Evolutionary conservation across 2,797 vertebrate species (phyloP), one percentile per base, ranked within the genome.

Genomic region (Eupleurogrammus muticus): DNA sequence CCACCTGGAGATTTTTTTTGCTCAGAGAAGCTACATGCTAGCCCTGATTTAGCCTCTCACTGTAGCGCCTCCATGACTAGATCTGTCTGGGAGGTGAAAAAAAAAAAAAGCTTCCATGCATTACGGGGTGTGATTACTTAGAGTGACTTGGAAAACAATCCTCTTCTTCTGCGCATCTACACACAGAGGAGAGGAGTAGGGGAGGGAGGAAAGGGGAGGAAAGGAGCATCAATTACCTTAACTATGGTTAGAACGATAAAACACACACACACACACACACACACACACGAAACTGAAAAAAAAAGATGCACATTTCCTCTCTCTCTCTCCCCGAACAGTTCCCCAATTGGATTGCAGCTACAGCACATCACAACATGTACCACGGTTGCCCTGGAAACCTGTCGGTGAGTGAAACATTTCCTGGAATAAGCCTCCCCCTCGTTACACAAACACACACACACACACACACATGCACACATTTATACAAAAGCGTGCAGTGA

Each of bases 131-230:
- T 92, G 94, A 94, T 96, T 96, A 97, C 96, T 96, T 96, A 96
- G 96, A 93, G 96, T 95, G 93, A 96, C 93, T 95, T 90, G 94
- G 95, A 96, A 96, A 94, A 95, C 93, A 94, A 95, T 95, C 95
- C 94, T 94, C 94, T 95, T 95, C 95, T 97, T 96, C 91, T 93
- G 93, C 93, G 91, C 84, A 93, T 94, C 94, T 95, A 95, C 90
- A 93, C 92, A 93, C 93, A 93, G 82, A 87, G 82, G 83, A 82
- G 85, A 80, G 82, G 81, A 75, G 75, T 56, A 69, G 75, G 16
- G 62, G 6, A 58, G 84, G 42, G 83, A 79, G 79, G 88, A 79
- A 61, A 83, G 71, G 77, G 86, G 79, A 90, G 87, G 91, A 89
- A 83, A 91, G 87, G 90, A 88, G 76, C 68, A 70, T 94, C 92